phyloP scores from a whole-genome alignment of 2,888 invertebrate species.

The Glaucopsyche alexis region DNA sequence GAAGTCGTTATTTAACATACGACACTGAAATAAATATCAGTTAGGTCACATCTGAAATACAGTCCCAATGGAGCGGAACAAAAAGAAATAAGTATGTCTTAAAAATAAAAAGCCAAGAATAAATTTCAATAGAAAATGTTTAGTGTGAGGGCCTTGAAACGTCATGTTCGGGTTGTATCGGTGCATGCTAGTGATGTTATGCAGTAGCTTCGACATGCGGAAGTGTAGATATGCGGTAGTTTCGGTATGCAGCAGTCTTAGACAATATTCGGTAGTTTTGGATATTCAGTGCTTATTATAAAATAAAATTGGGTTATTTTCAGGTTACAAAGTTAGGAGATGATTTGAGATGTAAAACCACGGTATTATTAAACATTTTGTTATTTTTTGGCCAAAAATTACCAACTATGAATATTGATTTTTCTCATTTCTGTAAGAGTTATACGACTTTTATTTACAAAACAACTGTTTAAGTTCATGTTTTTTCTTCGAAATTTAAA shows the following conservation, averaged over 20 bases:
- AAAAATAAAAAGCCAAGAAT: constrained; percentile 16
- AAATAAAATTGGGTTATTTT: no score
- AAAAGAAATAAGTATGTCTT: neutral
- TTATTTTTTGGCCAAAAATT: no score
- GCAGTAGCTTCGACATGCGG: neutral
- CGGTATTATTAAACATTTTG: no score
- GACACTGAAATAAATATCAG: constrained; percentile 1
- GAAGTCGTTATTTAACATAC: neutral
- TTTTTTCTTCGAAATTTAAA: no score
- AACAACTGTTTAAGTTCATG: no score
- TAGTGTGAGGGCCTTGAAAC: constrained; percentile 8
- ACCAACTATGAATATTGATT: no score
- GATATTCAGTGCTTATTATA: neutral
- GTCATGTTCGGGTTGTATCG: constrained; percentile 20
- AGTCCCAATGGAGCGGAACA: constrained; percentile 9
- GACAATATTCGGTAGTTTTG: neutral
- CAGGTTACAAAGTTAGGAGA: no score
- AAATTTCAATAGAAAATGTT: constrained; percentile 19
- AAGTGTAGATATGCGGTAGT: neutral
- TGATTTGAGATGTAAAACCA: no score
- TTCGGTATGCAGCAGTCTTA: neutral
- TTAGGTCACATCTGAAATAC: constrained; percentile 17
- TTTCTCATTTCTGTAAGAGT: no score
- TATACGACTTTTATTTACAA: no score
- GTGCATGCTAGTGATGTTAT: neutral